Base-by-base conservation (phyloP, 2,888 invertebrate species). In the Eucera pruinosa region DNA sequence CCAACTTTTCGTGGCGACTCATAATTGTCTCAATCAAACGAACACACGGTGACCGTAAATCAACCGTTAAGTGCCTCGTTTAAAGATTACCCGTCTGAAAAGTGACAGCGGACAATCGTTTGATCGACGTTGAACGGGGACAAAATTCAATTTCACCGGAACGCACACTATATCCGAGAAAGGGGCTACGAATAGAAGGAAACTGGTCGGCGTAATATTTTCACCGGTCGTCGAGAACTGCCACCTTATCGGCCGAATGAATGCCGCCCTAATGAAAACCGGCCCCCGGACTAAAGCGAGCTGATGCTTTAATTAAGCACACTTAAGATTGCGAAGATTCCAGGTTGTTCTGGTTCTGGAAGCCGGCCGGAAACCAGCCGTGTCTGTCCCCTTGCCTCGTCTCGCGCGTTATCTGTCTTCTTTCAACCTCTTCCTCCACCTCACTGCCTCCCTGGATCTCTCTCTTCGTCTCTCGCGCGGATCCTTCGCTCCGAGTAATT, bases 241-340 rank as follows among this genome's bases (percentile, higher is more conserved):
- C 66, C 79, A 78, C 79, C 79, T 78, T 78, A 79, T 79, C 79
- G 78, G 73, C 73, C 61, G 78, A 64, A 67, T 47, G 70, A 77
- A 78, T 77, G 70, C 78, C 80, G 75, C 78, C 73, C 69, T 80
- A 80, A 80, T 80, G 73, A 82, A 85, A 86, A 87, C 83, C 79
- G 80, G 85, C 68, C 77, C 55, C 52, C 66, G 55, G 80, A 82
- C 82, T 81, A 83, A 81, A 64, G 72, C 77, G 68, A 78, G 80
- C 83, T 82, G 83, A 83, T 82, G 83, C 85, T 89, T 80, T 86
- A 87, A 89, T 89, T 87, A 88, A 86, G 80, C 78, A 78, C 83
- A 83, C 83, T 85, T 87, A 85, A 85, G 79, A 86, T 84, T 82
- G 79, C 78, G 74, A 80, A 75, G 81, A 83, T 83, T 81, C 78